Evolutionary conservation across 2,797 vertebrate genomes (phyloP).

Genomic region (Hippocampus kuda): DNA sequence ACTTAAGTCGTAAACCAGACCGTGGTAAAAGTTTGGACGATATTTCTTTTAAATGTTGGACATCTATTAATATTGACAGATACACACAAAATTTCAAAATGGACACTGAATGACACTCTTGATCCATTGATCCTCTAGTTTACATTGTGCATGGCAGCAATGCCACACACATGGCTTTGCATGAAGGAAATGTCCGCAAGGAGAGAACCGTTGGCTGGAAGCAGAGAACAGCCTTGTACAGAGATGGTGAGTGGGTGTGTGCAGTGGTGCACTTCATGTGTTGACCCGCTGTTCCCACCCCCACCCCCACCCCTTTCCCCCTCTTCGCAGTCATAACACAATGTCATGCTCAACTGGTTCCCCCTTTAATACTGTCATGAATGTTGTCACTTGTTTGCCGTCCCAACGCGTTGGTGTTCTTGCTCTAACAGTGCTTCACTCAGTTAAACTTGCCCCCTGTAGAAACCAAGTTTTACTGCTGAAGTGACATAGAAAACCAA

Average conservation of each 20-base stretch:
- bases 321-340: slow-evolving; percentile 46
- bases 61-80: no score
- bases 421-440: slow-evolving; percentile 15
- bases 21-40: background rate
- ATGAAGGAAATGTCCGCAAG: slow-evolving; percentile 73
- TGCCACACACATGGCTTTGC: slow-evolving; percentile 71
- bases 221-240: slow-evolving; percentile 76
- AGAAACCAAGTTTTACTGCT: background rate
- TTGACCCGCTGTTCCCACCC: slow-evolving; percentile 36
- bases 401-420: slow-evolving; percentile 23
- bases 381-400: slow-evolving; percentile 27
- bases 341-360: slow-evolving; percentile 47
- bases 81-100: background rate
- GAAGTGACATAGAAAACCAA: slow-evolving; percentile 17
- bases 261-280: slow-evolving; percentile 56
- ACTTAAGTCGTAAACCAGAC: background rate
- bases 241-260: slow-evolving; percentile 83
- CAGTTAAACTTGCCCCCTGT: slow-evolving; percentile 2
- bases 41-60: background rate
- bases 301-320: slow-evolving; percentile 22
- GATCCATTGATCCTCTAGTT: slow-evolving; percentile 73
- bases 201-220: slow-evolving; percentile 78
- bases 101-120: slow-evolving; percentile 6
- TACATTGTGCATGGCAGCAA: slow-evolving; percentile 77
- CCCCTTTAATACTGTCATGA: slow-evolving; percentile 42